Conservation (phyloP, 2,113 vertebrate genomes). For the Lagopus leucura region DNA sequence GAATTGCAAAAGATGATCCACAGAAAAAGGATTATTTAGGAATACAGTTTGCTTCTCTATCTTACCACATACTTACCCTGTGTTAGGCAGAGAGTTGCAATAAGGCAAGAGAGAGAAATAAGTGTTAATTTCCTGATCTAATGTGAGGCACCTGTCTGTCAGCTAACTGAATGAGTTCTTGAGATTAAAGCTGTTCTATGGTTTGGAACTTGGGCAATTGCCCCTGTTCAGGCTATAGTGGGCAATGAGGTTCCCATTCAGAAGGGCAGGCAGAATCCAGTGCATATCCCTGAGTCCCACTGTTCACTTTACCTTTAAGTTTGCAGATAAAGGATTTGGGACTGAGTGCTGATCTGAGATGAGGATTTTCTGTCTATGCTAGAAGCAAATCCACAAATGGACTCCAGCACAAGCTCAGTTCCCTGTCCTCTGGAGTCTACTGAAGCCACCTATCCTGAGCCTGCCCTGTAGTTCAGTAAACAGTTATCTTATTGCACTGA, state of each 20-base stretch:
- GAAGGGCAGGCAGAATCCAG: background rate
- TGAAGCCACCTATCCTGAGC: background rate
- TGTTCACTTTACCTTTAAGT: background rate
- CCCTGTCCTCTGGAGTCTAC: background rate
- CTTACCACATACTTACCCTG: background rate
- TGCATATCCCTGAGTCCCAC: too few relatives aligned
- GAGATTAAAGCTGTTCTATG: background rate
- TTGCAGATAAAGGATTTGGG: background rate
- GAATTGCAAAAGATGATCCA: background rate
- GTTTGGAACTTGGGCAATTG: background rate
- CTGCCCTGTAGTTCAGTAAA: background rate
- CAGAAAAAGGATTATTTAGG: conserved; percentile 1
- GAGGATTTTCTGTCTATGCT: background rate
- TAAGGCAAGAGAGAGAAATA: background rate
- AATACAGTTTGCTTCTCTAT: background rate
- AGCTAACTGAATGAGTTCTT: background rate
- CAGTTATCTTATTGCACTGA: background rate
- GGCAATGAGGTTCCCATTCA: background rate
- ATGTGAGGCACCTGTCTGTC: background rate
- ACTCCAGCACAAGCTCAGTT: background rate
- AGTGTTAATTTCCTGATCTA: background rate
- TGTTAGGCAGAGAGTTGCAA: background rate
- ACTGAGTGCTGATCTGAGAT: background rate
- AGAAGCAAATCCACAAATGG: background rate
- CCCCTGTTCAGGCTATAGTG: background rate